Base-by-base conservation (phyloP, 2,888 invertebrate species). In the Himalopsyche tibetana region DNA sequence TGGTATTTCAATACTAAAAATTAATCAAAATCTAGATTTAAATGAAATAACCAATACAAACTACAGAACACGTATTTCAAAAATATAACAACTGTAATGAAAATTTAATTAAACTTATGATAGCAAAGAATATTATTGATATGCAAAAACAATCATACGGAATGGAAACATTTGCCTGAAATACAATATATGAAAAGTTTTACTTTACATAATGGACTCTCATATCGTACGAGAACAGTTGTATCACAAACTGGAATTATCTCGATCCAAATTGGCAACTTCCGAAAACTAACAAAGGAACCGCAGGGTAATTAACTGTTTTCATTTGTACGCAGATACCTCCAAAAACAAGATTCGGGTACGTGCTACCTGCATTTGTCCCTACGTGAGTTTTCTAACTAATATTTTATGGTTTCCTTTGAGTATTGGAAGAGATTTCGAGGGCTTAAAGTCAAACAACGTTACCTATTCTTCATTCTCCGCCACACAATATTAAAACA, bases 211-310 rank as follows among this genome's bases (percentile, higher is more conserved):
- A 85, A 85, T 82, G 82, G 82, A 85, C 85, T 79, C 15, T 15
- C 51, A 51, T 51, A 15, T 28, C 28, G 2, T 5, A 51, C 82
- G 63, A 55, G 79, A 82, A 85, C 63, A 19, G 85, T 63, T 63
- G 28, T 63, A 63, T 63, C 63, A 63, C 86, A 83, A 86, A 86
- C 86, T 83, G 86, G 80, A 83, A 86, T 86, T 86, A 86, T 86
- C 86, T 86, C 55, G 86, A 86, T 83, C 79, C 86, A 56, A 83
- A 86, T 83, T 86, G 86, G 83, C 63, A 86, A 86, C 83, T 86
- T 86, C 83, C 83, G 86, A 86, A 86, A 86, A 86, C 86, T 86
- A 86, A 86, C 86, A 86, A 86, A 86, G 86, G 86, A 86, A 86
- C 80, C 80, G 56, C 83, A 56, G 86, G 83, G 86, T 86, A 86